These are phyloP conservation scores for Platycheirus albimanus DNA, from an alignment of 2,888 invertebrate species.

Conservation along the genomic window DNA sequence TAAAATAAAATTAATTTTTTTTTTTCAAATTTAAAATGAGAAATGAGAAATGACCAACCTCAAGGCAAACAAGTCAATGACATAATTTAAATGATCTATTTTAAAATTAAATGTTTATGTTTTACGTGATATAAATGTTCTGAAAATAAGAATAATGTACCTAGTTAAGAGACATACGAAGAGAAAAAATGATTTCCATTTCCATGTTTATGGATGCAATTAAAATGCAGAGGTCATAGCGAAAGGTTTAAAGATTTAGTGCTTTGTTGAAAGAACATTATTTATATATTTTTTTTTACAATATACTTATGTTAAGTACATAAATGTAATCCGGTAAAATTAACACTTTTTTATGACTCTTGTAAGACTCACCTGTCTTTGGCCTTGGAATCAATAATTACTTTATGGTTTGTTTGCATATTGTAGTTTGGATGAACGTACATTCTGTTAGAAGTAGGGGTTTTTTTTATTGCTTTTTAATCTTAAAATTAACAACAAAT, in stretches of 20 bases:
- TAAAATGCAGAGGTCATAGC: background rate
- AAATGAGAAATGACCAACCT: slow-evolving; percentile 48
- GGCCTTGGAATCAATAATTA: too few species aligned
- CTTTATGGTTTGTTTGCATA: too few species aligned
- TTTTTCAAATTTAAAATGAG: background rate
- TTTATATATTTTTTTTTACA: background rate
- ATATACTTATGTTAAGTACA: too few species aligned
- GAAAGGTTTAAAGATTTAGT: background rate
- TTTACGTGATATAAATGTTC: background rate
- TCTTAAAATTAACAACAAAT: too few species aligned
- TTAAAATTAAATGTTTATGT: background rate
- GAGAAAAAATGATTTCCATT: background rate
- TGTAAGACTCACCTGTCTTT: too few species aligned
- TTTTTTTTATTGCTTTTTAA: too few species aligned
- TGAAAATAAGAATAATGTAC: background rate
- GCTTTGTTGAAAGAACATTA: background rate
- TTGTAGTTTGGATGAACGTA: too few species aligned
- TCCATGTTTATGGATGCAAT: background rate
- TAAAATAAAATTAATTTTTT: background rate
- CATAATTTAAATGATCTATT: slow-evolving; percentile 30
- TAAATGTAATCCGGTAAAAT: too few species aligned
- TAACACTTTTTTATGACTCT: too few species aligned
- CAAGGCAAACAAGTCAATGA: slow-evolving; percentile 50
- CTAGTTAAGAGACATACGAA: background rate
- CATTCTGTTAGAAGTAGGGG: too few species aligned